phyloP scores from a whole-genome alignment of 2,113 vertebrate species.

The Toxostoma redivivum region DNA sequence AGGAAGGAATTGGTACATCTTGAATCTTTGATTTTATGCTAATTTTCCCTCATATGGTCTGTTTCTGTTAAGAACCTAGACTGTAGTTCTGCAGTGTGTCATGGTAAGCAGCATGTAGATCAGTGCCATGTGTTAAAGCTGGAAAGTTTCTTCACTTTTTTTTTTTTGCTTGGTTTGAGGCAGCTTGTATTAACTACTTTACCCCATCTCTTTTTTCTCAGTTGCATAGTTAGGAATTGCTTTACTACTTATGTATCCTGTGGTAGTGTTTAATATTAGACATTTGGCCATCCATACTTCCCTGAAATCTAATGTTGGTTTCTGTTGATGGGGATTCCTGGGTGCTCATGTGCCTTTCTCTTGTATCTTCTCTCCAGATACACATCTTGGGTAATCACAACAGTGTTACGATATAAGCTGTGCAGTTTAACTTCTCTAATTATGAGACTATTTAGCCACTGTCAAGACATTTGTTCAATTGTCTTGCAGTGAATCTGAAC shows the following conservation, averaged over 20 bases:
- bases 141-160: background rate
- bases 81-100: background rate
- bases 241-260: background rate
- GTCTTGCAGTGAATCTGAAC: background rate
- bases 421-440: background rate
- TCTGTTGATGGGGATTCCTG: background rate
- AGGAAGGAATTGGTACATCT: constrained; percentile 1
- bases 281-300: background rate
- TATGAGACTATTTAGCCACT: background rate
- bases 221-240: background rate
- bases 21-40: constrained; percentile 31
- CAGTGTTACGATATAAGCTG: background rate
- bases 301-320: background rate
- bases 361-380: background rate
- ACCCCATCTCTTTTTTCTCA: background rate
- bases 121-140: constrained; percentile 34
- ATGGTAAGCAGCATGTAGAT: constrained; percentile 3
- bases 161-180: background rate
- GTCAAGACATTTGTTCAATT: background rate
- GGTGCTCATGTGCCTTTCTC: background rate
- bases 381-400: background rate
- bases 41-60: constrained; percentile 41
- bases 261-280: background rate
- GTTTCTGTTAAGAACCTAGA: constrained; percentile 15
- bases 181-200: background rate